These are phyloP conservation scores for Gavialis gangeticus DNA, from an alignment of 2,113 vertebrate genomes.

Conservation along the genomic window DNA sequence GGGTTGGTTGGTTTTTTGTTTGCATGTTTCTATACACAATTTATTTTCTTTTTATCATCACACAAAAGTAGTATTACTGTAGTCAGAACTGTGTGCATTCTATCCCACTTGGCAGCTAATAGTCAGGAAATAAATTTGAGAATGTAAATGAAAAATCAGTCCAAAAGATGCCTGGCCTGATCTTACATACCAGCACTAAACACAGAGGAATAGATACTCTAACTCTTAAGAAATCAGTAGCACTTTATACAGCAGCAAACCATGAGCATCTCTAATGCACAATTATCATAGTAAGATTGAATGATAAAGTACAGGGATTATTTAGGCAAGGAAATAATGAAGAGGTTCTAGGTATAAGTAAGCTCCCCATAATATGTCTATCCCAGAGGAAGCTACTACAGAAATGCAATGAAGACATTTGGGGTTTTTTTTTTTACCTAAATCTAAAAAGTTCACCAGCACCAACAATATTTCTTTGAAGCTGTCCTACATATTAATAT, in stretches of 20 bases:
- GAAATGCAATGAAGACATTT: neutral
- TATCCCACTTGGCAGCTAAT: neutral
- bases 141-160: slow-evolving; percentile 28
- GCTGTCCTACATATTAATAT: neutral
- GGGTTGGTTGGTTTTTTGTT: no score
- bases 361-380: neutral
- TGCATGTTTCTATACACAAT: neutral
- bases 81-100: neutral
- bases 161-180: neutral
- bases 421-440: neutral
- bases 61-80: neutral
- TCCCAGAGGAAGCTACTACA: neutral
- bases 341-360: neutral
- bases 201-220: neutral
- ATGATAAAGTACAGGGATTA: neutral
- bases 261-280: neutral
- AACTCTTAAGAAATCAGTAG: neutral
- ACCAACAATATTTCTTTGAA: neutral
- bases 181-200: neutral
- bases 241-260: neutral
- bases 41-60: slow-evolving; percentile 46
- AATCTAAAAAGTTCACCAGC: neutral
- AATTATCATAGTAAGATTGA: neutral
- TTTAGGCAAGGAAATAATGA: neutral
- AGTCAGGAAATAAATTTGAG: slow-evolving; percentile 7